A percentile compares a stretch with the other conserved stretches of the same genome.
phyloP scores from a whole-genome alignment of 1,140 invertebrate genomes.

The Himalopsyche phryganea region DNA sequence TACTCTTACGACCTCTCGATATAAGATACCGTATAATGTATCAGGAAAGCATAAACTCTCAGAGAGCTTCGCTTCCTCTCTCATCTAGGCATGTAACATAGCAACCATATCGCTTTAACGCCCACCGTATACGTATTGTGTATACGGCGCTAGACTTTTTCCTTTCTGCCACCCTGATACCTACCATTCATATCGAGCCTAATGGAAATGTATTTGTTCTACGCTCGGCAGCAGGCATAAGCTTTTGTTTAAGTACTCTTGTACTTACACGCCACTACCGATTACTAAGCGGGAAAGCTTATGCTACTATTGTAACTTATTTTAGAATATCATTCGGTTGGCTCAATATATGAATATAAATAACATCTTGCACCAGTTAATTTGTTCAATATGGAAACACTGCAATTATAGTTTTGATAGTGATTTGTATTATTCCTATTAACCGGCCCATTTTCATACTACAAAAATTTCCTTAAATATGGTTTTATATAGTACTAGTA shows the following conservation, averaged over 20 bases:
- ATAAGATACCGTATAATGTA: neutral
- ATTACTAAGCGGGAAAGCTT: neutral
- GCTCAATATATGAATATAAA: too few relatives aligned
- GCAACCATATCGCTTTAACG: conserved; percentile 14
- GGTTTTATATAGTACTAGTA: too few relatives aligned
- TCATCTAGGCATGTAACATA: neutral
- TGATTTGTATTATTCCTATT: too few relatives aligned
- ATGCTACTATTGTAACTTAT: neutral
- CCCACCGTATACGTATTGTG: neutral
- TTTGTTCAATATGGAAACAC: too few relatives aligned
- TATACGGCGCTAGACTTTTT: conserved; percentile 15
- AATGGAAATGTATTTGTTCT: conserved; percentile 31
- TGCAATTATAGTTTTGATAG: too few relatives aligned
- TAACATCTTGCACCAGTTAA: too few relatives aligned
- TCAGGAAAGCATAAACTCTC: neutral
- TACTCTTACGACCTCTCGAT: neutral
- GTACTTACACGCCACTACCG: too few relatives aligned
- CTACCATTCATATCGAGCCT: conserved; percentile 12
- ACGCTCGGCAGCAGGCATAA: neutral
- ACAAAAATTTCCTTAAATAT: too few relatives aligned
- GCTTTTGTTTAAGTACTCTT: conserved; percentile 16
- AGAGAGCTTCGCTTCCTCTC: neutral
- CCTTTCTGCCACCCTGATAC: conserved; percentile 10
- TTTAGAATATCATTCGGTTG: too few relatives aligned
- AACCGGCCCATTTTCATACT: too few relatives aligned